A percentile compares a stretch with the other conserved stretches of the same genome.
phyloP scores from a whole-genome alignment of 1,140 invertebrate genomes.

The Drosophila murphyi region DNA sequence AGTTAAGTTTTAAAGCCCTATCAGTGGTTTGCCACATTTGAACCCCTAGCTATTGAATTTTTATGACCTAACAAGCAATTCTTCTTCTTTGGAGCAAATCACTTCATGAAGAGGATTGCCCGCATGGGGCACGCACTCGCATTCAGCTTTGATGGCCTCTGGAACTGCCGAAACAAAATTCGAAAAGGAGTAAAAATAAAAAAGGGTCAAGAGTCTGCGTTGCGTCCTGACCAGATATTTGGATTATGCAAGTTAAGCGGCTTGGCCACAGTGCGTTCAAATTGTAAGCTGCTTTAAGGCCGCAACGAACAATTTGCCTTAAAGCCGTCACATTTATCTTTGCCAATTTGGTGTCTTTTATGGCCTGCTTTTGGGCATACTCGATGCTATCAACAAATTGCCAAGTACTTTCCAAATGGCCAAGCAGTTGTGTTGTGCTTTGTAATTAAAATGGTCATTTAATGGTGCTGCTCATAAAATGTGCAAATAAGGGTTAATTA shows the following conservation, averaged over 20 bases:
- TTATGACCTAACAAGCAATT: conserved; percentile 64
- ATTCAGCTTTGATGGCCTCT: conserved; percentile 33
- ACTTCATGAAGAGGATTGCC: conserved; percentile 43
- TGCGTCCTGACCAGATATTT: conserved; percentile 72
- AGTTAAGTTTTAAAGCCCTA: conserved; percentile 35
- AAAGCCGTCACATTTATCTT: conserved; percentile 49
- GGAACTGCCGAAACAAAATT: conserved; percentile 33
- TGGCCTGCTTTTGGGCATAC: neutral
- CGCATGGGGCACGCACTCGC: conserved; percentile 50
- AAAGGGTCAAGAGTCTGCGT: conserved; percentile 72
- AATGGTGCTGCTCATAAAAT: conserved; percentile 73
- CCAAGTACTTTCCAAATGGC: conserved; percentile 48
- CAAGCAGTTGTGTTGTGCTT: conserved; percentile 36
- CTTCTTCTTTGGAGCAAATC: neutral
- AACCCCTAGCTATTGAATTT: conserved; percentile 59
- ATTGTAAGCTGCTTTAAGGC: conserved; percentile 73
- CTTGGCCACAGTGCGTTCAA: conserved; percentile 66
- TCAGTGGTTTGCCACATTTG: conserved; percentile 31
- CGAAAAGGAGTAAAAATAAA: neutral
- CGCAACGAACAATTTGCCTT: conserved; percentile 44
- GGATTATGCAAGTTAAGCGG: conserved; percentile 82
- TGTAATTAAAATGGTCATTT: conserved; percentile 77
- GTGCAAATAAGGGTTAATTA: conserved; percentile 82
- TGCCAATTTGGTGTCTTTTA: conserved; percentile 40
- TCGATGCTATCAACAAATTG: conserved; percentile 62